Evolutionary conservation across 2,797 vertebrate genomes (phyloP), one percentile per base, ranked within the genome.

Genomic region (Heteromormyrus szaboi): DNA sequence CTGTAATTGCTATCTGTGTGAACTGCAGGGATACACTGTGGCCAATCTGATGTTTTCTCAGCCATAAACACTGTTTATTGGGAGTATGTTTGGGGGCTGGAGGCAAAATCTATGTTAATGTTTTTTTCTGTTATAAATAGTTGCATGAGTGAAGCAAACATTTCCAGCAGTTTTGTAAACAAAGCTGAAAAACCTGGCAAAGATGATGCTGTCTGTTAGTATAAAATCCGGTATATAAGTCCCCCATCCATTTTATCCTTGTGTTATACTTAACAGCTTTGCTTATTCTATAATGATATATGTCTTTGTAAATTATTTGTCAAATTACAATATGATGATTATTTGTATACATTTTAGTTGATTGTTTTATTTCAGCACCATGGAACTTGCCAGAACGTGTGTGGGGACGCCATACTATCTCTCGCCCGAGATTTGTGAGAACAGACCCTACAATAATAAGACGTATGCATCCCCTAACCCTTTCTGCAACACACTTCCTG

Each of bases 391-490:
- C 90, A 92, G 91, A 51, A 98, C 97, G 0, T 97, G 97, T 91
- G 95, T 99, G 0, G 98, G 98, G 85, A 99, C 97, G 0, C 98
- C 98, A 0, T 98, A 96, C 92, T 99, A 98, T 89, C 94, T 99
- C 3, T 99, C 98, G 12, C 98, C 98, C 9, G 98, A 99, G 93
- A 98, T 99, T 91, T 99, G 98, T 90, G 97, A 98, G 93, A 98
- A 95, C 93, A 96, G 89, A 22, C 97, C 97, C 0, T 99, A 99
- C 93, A 99, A 98, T 93, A 98, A 97, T 91, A 98, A 98, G 94
- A 98, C 96, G 97, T 98, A 94, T 72, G 97, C 95, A 88, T 46
- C 62, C 11, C 50, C 86, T 19, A 2, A 65, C 14, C 48, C 46
- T 29, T 19, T 33, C 65, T 79, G 33, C 86, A 33, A 7, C 8